Evolutionary conservation across 2,113 vertebrate species (phyloP), one percentile per base, ranked within the genome.

Genomic region (Coracopsis vasa): DNA sequence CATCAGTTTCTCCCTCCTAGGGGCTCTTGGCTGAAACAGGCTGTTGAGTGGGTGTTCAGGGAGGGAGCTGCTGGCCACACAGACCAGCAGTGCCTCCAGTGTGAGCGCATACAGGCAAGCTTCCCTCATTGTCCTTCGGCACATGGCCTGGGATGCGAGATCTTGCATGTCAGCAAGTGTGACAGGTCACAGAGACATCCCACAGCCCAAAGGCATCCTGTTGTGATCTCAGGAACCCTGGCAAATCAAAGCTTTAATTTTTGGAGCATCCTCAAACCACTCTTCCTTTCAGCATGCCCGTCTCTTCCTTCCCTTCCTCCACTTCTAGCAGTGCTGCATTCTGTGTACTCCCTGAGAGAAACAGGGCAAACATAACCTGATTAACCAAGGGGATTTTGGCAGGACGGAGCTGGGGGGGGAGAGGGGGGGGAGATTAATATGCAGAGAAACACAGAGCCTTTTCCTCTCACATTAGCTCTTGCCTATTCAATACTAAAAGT

Each of bases 361-460:
- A 91, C 66, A 95, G 95, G 95, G 91, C 95, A 89, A 88, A 96
- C 87, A 87, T 95, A 96, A 96, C 94, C 95, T 95, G 93, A 97
- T 97, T 95, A 96, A 95, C 61, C 31, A 61, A 82, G 58, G 70
- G 95, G 96, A 95, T 95, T 94, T 94, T 80, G 45, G 35, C 89
- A 89, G 86, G 70, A 89, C 60, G 78, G 61, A 24, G 65, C 0
- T n/a, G n/a, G 24, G 67, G 41, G 35, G 33, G 31, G 69, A 16
- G 23, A 31, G 44, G 5, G 20, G 35, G 44, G 5, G 20, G 28
- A 75, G 88, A 87, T 92, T 96, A 94, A 41, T 13, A 42, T 1
- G 0, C 60, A 45, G 72, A 80, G 77, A 79, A 86, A 87, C 33
- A 62, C 62, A 80, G 92, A 88, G n/a, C 88, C 77, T 78, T 93